Base-by-base conservation (phyloP, 2,797 vertebrate species). In the Myotis vivesi region DNA sequence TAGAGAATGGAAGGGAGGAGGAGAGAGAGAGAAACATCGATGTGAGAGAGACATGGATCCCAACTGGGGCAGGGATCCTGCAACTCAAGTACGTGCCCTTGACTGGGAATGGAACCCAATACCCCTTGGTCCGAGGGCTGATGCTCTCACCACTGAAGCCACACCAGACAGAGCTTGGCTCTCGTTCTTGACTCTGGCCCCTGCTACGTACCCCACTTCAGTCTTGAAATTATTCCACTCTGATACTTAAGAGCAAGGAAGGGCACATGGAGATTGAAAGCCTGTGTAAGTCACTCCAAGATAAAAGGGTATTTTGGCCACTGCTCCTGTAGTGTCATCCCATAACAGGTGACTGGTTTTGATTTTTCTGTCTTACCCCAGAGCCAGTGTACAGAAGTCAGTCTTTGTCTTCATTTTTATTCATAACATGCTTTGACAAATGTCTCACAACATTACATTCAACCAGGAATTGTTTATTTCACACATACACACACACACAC, bases 391-490 rank as follows among this genome's bases (percentile, higher is more conserved):
- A 84, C 41, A 66, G 8, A 84, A 89, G 25, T 87, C 53, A 92
- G 46, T 11, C 12, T 89, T 95, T 53, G 28, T 83, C 75, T 87
- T 89, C 46, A 44, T 92, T 91, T 95, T 84, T 69, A 89, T 71
- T 93, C 89, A 13, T 81, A 91, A 75, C 72, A 85, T 87, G 46
- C 38, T 87, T 95, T 94, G 82, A 89, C 28, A 64, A 92, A 82
- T 88, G 62, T 85, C 89, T 91, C 15, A 33, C 38, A 81, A 64
- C 20, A 62, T 95, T 75, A 79, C 13, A 30, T 13, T 95, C 44
- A 94, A 77, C 66, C 72, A 86, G 57, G 82, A 88, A 89, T 57
- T 86, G 15, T 85, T 95, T 94, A 83, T 83, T 89, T 95, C 85
- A 33, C 4, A 77, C 17, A 51, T 9, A 44, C 51, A 53, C 59